A percentile compares a stretch with the other conserved stretches of the same genome.
phyloP scores from a whole-genome alignment of 37 sponge, comb jelly and placozoan genomes.

The Axinella damicornis region DNA sequence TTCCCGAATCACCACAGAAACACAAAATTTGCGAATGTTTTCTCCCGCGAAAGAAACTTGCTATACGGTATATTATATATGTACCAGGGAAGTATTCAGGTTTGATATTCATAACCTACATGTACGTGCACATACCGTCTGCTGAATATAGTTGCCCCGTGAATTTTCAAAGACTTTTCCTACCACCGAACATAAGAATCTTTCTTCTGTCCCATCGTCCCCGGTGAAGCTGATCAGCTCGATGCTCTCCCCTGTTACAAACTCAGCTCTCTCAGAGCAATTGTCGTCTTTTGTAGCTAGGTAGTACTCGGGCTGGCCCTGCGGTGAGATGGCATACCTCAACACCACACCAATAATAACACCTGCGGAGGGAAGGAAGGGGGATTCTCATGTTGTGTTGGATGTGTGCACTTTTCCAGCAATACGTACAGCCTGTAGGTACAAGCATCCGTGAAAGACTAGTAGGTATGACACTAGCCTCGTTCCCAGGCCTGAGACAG shows the following conservation, averaged over 20 bases:
- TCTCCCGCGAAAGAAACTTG: too few species aligned
- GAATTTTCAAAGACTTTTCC: conserved; percentile 48
- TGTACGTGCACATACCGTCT: conserved; percentile 64
- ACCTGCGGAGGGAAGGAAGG: conserved; percentile 14
- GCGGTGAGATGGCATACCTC: conserved; percentile 9
- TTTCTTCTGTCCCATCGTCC: not conserved
- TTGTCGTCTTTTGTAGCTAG: not conserved
- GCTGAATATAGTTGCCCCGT: conserved; percentile 44
- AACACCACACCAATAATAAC: conserved; percentile 53
- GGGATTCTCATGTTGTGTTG: too few species aligned
- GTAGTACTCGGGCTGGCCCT: not conserved
- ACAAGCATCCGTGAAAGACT: too few species aligned
- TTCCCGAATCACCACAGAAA: too few species aligned
- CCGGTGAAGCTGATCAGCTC: not conserved
- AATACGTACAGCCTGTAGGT: too few species aligned
- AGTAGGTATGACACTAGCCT: too few species aligned
- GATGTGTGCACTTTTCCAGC: too few species aligned
- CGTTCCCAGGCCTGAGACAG: too few species aligned
- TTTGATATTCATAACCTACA: too few species aligned
- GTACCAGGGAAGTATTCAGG: too few species aligned
- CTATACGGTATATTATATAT: too few species aligned
- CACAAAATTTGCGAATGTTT: too few species aligned
- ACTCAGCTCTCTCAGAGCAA: not conserved
- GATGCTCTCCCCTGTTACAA: conserved; percentile 41
- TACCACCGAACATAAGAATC: conserved; percentile 25